A percentile compares a stretch with the other conserved stretches of the same genome.
These are phyloP conservation scores for Sminthurinus aureus DNA, from an alignment of 2,888 invertebrate species.

Conservation along the genomic window DNA sequence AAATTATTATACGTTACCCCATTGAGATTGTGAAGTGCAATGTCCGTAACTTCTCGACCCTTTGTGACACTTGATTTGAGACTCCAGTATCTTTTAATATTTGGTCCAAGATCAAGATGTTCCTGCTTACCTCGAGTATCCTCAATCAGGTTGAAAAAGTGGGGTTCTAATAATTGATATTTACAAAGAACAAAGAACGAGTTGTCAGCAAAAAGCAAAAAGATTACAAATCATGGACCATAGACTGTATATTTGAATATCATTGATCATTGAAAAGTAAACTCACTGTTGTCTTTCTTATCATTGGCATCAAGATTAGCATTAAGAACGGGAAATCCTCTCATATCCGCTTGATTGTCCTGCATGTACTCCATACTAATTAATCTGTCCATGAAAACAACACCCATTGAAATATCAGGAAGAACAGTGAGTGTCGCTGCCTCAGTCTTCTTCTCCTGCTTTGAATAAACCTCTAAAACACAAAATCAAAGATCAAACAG, in stretches of 20 bases:
- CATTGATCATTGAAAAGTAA: not conserved
- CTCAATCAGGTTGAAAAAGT: conserved; percentile 36
- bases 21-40: conserved; percentile 55
- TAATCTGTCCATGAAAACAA: conserved; percentile 54
- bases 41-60: conserved; percentile 55
- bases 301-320: conserved; percentile 30
- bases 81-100: conserved; percentile 50
- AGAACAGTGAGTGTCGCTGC: conserved; percentile 42
- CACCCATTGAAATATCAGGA: conserved; percentile 54
- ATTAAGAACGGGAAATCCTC: conserved; percentile 48
- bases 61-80: conserved; percentile 47
- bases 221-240: not conserved
- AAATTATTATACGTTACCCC: conserved; percentile 45
- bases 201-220: not conserved
- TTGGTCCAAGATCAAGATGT: conserved; percentile 31
- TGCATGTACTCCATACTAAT: conserved; percentile 57
- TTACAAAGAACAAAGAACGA: not conserved
- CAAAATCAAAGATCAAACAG: not conserved
- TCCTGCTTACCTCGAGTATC: conserved; percentile 26
- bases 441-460: conserved; percentile 38
- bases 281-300: conserved; percentile 36
- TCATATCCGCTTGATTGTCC: conserved; percentile 56
- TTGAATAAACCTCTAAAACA: conserved; percentile 44
- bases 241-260: not conserved
- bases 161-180: conserved; percentile 34